Percentiles rank a stretch among this genome's conserved stretches.
These are phyloP conservation scores for Listronotus oregonensis DNA, from an alignment of 1,140 invertebrate species.

Conservation along the genomic window DNA sequence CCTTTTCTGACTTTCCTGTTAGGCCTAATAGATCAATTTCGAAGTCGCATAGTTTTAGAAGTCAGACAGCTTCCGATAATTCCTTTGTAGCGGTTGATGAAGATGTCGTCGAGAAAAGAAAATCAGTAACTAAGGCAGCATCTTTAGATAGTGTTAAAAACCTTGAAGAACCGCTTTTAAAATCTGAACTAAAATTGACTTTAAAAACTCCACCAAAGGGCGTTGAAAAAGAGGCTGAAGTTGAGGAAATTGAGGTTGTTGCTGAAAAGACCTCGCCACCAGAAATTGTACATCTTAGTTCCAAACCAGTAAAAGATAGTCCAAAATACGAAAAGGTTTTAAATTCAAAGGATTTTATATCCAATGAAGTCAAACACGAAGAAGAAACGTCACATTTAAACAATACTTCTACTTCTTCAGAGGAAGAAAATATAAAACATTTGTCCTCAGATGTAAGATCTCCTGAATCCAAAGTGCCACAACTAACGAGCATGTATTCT, in stretches of 20 bases:
- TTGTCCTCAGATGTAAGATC: neutral
- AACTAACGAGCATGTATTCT: conserved; percentile 3
- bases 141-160: conserved; percentile 65
- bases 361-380: conserved; percentile 1
- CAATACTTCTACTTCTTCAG: neutral
- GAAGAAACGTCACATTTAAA: neutral
- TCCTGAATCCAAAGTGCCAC: neutral
- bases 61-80: conserved; percentile 8
- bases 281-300: neutral
- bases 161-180: conserved; percentile 54
- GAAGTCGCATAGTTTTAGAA: conserved; percentile 70
- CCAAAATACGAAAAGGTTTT: neutral
- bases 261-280: neutral
- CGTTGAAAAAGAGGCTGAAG: conserved; percentile 11
- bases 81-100: conserved; percentile 6
- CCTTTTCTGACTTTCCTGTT: conserved; percentile 56
- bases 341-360: neutral
- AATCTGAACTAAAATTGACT: conserved; percentile 29
- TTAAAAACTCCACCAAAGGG: conserved; percentile 9
- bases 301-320: neutral
- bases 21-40: conserved; percentile 67
- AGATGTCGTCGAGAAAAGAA: conserved; percentile 21
- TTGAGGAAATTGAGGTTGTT: conserved; percentile 24
- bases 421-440: neutral
- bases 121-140: conserved; percentile 38